phyloP scores from a whole-genome alignment of 2,113 vertebrate genomes.

The Ailuropoda melanoleuca region DNA sequence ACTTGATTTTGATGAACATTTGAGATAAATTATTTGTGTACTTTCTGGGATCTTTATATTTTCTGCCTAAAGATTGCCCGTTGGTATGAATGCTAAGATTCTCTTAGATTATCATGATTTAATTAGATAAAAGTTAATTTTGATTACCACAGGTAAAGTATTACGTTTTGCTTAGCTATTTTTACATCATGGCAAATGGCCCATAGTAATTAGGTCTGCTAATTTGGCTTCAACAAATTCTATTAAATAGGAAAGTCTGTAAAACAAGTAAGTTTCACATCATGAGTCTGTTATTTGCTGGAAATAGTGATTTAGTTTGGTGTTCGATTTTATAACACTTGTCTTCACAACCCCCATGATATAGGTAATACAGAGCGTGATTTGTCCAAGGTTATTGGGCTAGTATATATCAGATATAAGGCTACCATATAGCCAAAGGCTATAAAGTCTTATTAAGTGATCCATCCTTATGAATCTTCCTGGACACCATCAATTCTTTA shows the following conservation, averaged over 20 bases:
- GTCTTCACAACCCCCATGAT: neutral
- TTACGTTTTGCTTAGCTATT: constrained; percentile 44
- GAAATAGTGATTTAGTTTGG: neutral
- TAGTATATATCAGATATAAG: constrained; percentile 17
- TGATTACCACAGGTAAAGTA: constrained; percentile 30
- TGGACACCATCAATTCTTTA: neutral
- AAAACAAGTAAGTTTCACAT: constrained; percentile 12
- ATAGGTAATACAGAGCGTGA: neutral
- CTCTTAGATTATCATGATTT: constrained; percentile 21
- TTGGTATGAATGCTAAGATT: constrained; percentile 5
- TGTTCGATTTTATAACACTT: neutral
- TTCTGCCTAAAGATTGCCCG: neutral
- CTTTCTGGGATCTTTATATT: constrained; percentile 13
- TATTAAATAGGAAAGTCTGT: constrained; percentile 26
- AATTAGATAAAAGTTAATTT: constrained; percentile 12
- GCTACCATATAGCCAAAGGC: neutral
- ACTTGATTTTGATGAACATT: constrained; percentile 23
- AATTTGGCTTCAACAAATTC: constrained; percentile 41
- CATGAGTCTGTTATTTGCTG: constrained; percentile 30
- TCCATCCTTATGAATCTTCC: neutral
- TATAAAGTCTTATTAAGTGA: neutral
- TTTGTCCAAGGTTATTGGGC: neutral
- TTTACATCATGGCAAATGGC: constrained; percentile 37
- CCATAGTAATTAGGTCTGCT: constrained; percentile 19
- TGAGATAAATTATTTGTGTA: constrained; percentile 9